Evolutionary conservation across 2,113 vertebrate genomes (phyloP), one percentile per base, ranked within the genome.

Genomic region (Thinocorus orbignyianus): DNA sequence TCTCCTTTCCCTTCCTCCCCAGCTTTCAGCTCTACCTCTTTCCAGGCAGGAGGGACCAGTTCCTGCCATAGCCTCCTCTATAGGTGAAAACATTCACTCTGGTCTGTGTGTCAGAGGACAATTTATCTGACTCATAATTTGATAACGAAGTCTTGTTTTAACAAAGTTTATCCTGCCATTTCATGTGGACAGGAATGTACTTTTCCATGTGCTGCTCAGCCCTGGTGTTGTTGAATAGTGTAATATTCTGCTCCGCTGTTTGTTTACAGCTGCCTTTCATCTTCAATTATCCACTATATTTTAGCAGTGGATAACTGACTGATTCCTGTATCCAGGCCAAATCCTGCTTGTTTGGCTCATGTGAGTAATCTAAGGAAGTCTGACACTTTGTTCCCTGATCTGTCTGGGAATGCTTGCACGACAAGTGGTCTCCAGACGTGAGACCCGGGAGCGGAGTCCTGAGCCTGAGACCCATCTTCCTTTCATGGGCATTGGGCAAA

Each of bases 251-350:
- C 5, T 96, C 85, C 3, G 2, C 77, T 86, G 64, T 92, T 94
- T 94, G 88, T 97, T 92, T 93, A 95, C 73, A 86, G 95, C 93
- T 95, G 92, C 95, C 93, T 97, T 96, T 97, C 95, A 96, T 96
- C 95, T 96, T 95, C 90, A 94, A 72, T 96, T 97, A 96, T 86
- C 73, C 92, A 78, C 92, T 91, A 25, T 86, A 95, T 96, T 95
- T 93, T 92, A 95, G 77, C 82, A 92, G 92, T 81, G 92, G 92
- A 86, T 95, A 93, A 85, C 86, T 93, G 93, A 94, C 84, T 85
- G 93, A 93, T 96, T 92, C 77, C 96, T 97, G 90, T 96, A 95
- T 93, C 57, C 93, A 84, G 72, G 95, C 96, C 93, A 96, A 94
- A 96, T 97, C 93, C 96, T 71, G 41, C 96, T 95, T 80, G 73